phyloP scores from a whole-genome alignment of 2,797 vertebrate species.

The Halcyon chelicuti region DNA sequence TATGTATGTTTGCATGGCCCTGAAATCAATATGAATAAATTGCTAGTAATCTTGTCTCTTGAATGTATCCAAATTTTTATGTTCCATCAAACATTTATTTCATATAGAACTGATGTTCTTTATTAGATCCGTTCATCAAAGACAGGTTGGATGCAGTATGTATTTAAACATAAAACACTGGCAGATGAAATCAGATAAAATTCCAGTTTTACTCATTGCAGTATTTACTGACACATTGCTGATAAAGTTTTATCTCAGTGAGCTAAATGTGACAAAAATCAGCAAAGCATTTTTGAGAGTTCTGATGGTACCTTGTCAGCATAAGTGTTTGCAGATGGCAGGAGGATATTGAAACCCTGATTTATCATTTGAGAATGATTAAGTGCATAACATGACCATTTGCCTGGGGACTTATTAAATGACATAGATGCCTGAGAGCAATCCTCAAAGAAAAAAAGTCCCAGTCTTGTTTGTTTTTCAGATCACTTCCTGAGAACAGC shows the following conservation, averaged over 20 bases:
- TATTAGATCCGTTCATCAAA: neutral
- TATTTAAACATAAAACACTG: neutral
- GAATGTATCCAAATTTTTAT: neutral
- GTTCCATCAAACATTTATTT: neutral
- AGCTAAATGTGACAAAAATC: neutral
- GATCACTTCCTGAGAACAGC: neutral
- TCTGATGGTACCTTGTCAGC: neutral
- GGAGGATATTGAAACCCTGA: neutral
- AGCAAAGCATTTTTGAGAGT: neutral
- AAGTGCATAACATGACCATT: neutral
- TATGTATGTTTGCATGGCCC: neutral
- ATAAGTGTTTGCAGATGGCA: neutral
- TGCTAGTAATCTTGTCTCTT: neutral
- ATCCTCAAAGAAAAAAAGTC: neutral
- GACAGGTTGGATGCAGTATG: neutral
- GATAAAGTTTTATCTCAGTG: neutral
- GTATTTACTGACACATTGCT: neutral
- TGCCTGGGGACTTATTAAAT: neutral
- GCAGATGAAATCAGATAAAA: neutral
- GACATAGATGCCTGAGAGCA: neutral
- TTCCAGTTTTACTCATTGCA: neutral
- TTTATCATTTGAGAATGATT: neutral
- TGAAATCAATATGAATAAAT: constrained; percentile 2
- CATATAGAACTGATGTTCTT: neutral
- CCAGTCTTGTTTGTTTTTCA: neutral